These are phyloP conservation scores for Antennarius striatus DNA, from an alignment of 2,113 vertebrate genomes.

Conservation along the genomic window DNA sequence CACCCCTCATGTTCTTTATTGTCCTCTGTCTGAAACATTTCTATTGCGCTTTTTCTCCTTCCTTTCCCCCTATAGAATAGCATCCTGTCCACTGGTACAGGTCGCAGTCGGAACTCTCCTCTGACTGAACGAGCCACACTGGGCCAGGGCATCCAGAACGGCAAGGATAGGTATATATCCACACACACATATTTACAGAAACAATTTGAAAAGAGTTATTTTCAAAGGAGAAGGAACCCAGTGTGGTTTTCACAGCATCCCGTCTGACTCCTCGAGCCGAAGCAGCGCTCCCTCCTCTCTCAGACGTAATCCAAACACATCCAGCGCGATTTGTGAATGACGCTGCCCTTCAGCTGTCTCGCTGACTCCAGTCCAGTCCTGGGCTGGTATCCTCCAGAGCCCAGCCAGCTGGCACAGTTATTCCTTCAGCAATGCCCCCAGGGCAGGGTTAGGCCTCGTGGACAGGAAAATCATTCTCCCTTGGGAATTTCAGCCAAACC, in stretches of 20 bases:
- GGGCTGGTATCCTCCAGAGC: conserved; percentile 56
- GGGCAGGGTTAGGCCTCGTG: conserved; percentile 48
- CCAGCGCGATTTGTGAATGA: conserved; percentile 63
- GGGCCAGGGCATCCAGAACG: conserved; percentile 86
- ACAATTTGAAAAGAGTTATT: background rate
- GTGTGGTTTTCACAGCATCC: conserved; percentile 1
- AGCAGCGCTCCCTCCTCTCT: background rate
- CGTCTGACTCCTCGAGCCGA: conserved; percentile 16
- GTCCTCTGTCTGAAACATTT: no score
- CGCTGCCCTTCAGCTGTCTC: conserved; percentile 58
- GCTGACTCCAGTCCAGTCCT: conserved; percentile 55
- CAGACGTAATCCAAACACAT: conserved; percentile 36
- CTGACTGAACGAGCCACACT: conserved; percentile 85
- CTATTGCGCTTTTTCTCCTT: background rate
- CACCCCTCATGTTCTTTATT: no score
- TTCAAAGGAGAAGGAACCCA: conserved; percentile 27
- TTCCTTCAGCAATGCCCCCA: conserved; percentile 30
- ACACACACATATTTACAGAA: background rate
- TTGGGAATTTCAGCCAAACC: conserved; percentile 62
- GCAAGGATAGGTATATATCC: conserved; percentile 85
- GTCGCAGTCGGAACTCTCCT: conserved; percentile 89
- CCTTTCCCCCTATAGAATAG: conserved; percentile 82
- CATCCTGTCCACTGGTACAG: conserved; percentile 88
- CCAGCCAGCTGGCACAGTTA: conserved; percentile 63
- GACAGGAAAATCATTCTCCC: conserved; percentile 49